A percentile compares a stretch with the other conserved stretches of the same genome.
Evolutionary conservation across 2,888 invertebrate genomes (phyloP).

Genomic region (Morpho helenor): DNA sequence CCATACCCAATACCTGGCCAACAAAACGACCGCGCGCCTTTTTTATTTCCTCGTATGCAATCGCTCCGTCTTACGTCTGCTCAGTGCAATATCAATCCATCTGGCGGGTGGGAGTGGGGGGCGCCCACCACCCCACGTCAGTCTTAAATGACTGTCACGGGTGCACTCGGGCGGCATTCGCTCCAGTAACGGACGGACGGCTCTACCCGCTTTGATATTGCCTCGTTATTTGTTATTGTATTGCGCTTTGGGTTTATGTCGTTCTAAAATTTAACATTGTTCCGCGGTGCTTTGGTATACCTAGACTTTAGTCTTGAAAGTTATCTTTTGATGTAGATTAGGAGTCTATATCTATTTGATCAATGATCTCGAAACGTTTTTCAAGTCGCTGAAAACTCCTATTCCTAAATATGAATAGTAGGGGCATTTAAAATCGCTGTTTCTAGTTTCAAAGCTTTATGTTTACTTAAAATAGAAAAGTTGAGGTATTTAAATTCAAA

Average conservation of each 20-base stretch:
- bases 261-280: slow-evolving; percentile 30
- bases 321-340: background rate
- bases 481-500: too few species aligned
- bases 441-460: too few species aligned
- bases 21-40: slow-evolving; percentile 37
- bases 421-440: too few species aligned
- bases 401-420: too few species aligned
- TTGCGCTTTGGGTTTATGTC: slow-evolving; percentile 39
- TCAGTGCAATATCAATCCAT: slow-evolving; percentile 77
- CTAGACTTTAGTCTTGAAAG: slow-evolving; percentile 12
- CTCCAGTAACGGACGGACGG: slow-evolving; percentile 70
- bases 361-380: background rate
- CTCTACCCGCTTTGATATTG: slow-evolving; percentile 58
- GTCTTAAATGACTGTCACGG: slow-evolving; percentile 79
- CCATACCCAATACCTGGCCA: slow-evolving; percentile 24
- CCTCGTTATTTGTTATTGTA: slow-evolving; percentile 67
- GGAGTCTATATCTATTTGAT: slow-evolving; percentile 2
- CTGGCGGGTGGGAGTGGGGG: slow-evolving; percentile 50
- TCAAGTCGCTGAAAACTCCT: too few species aligned
- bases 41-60: slow-evolving; percentile 64
- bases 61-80: slow-evolving; percentile 73
- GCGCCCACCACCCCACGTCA: slow-evolving; percentile 62
- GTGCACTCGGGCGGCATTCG: slow-evolving; percentile 59
- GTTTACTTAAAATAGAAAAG: too few species aligned
- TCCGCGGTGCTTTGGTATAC: slow-evolving; percentile 11